Conservation (phyloP, 2,113 vertebrate genomes). For the Motacilla alba region DNA sequence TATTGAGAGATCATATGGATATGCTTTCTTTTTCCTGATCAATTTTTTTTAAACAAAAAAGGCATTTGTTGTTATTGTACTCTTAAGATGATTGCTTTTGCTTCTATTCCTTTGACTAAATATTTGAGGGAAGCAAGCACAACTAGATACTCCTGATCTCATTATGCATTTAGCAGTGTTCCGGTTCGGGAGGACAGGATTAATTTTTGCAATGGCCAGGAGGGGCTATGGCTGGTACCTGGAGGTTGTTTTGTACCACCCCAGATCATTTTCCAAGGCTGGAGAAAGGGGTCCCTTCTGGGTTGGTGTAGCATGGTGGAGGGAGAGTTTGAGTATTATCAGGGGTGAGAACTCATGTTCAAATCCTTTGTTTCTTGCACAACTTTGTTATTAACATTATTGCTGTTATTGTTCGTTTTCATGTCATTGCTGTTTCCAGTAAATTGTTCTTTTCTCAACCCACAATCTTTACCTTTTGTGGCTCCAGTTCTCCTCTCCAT, state of each 20-base stretch:
- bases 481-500: neutral
- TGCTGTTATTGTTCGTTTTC: neutral
- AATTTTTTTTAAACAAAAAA: neutral
- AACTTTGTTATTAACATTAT: neutral
- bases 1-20: too few relatives aligned
- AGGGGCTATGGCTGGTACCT: neutral
- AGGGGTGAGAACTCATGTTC: neutral
- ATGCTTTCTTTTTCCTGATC: neutral
- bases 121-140: neutral
- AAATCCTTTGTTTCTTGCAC: neutral
- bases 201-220: neutral
- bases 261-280: neutral
- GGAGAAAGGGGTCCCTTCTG: neutral
- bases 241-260: neutral
- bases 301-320: neutral
- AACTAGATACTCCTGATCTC: neutral
- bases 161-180: neutral
- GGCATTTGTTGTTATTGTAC: neutral
- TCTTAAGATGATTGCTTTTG: neutral
- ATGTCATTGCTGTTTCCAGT: neutral
- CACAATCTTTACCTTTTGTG: neutral
- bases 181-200: neutral
- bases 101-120: neutral
- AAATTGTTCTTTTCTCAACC: neutral
- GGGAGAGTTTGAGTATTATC: neutral